Conservation (phyloP, 2,888 invertebrate genomes). For the Eupithecia exiguata region DNA sequence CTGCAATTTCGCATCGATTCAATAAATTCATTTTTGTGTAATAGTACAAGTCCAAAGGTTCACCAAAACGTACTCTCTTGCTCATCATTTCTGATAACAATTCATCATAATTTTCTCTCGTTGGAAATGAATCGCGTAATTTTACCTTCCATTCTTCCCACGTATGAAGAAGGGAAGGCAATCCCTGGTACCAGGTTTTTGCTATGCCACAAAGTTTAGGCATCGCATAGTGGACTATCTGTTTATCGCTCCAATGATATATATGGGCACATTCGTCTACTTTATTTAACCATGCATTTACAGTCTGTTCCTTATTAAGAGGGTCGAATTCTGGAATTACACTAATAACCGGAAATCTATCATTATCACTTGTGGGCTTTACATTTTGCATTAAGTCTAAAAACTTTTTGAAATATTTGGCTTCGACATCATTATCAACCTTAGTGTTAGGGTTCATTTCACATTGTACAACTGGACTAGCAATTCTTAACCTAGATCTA, state of each 20-base stretch:
- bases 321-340: too few species aligned
- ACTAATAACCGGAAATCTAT: too few species aligned
- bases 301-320: too few species aligned
- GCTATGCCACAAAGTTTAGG: conserved; percentile 33
- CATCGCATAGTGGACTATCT: not conserved
- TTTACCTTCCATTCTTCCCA: conserved; percentile 29
- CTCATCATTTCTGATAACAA: conserved; percentile 25
- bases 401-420: too few species aligned
- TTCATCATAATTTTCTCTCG: conserved; percentile 32
- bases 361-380: too few species aligned
- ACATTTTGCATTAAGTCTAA: too few species aligned
- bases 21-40: conserved; percentile 10
- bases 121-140: conserved; percentile 26
- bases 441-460: too few species aligned
- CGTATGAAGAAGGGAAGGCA: not conserved
- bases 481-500: too few species aligned
- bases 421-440: too few species aligned
- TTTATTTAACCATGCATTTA: too few species aligned
- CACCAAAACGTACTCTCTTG: conserved; percentile 11
- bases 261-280: not conserved
- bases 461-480: too few species aligned
- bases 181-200: conserved; percentile 27
- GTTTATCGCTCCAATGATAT: conserved; percentile 5
- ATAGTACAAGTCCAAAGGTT: conserved; percentile 13
- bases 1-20: conserved; percentile 9